Percentiles rank a stretch among this genome's conserved stretches.
These are phyloP conservation scores for Malurus alboscapulatus DNA, from an alignment of 2,113 vertebrate species.

Conservation along the genomic window DNA sequence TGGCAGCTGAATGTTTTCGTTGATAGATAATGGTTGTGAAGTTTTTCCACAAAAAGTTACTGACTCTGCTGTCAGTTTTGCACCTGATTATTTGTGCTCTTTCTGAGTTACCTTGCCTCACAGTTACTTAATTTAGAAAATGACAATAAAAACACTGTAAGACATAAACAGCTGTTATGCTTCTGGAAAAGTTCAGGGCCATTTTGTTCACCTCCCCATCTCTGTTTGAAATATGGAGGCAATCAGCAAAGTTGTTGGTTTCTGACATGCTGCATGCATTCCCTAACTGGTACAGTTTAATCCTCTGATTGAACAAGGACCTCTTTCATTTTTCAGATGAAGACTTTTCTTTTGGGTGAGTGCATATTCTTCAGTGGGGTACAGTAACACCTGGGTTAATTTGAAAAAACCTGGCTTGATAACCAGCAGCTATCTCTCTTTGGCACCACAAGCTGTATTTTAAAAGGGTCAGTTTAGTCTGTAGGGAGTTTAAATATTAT, in stretches of 20 bases:
- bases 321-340: not conserved
- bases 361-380: not conserved
- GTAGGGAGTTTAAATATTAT: not conserved
- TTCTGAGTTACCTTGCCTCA: not conserved
- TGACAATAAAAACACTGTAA: not conserved
- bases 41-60: not conserved
- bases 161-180: not conserved
- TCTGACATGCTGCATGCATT: not conserved
- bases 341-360: not conserved
- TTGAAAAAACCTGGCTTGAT: not conserved
- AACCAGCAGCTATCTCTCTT: not conserved
- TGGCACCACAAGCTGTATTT: not conserved
- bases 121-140: not conserved
- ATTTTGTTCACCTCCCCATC: not conserved
- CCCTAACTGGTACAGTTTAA: not conserved
- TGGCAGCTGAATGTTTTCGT: not conserved
- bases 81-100: not conserved
- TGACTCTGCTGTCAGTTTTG: not conserved
- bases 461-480: not conserved
- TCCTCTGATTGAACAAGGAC: not conserved
- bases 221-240: not conserved
- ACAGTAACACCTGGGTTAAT: not conserved
- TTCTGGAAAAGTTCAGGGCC: not conserved
- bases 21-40: not conserved
- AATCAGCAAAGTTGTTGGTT: not conserved